A percentile compares a stretch with the other conserved stretches of the same genome.
Evolutionary conservation across 2,113 vertebrate genomes (phyloP).

Genomic region (Mungos mungo): DNA sequence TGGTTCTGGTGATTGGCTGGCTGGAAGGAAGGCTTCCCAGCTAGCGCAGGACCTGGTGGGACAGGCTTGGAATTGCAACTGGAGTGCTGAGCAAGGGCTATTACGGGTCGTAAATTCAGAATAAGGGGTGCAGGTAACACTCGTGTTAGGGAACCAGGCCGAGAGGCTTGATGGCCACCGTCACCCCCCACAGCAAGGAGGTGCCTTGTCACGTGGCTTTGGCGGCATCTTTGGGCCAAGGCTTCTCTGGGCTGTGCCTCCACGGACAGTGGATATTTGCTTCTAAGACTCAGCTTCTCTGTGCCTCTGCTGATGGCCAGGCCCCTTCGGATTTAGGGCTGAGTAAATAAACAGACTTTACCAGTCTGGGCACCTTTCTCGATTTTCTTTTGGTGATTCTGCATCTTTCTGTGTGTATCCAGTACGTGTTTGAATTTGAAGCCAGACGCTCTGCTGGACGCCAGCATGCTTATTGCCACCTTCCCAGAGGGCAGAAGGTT

Average conservation of each 20-base stretch:
- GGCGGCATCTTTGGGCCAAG: not conserved
- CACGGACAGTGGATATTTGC: not conserved
- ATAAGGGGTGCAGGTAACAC: not conserved
- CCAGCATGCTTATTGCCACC: not conserved
- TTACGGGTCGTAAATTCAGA: not conserved
- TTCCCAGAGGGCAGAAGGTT: not conserved
- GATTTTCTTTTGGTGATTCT: not conserved
- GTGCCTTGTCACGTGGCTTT: not conserved
- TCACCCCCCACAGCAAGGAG: not conserved
- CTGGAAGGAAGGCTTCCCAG: not conserved
- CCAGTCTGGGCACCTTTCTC: not conserved
- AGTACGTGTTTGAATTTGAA: not conserved
- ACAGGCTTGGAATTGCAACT: not conserved
- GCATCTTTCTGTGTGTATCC: not conserved
- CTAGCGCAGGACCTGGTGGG: not conserved
- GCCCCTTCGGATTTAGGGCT: not conserved
- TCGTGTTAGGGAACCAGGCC: not conserved
- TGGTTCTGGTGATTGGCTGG: not conserved
- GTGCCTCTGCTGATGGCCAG: not conserved
- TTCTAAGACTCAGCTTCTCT: not conserved
- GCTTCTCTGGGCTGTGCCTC: not conserved
- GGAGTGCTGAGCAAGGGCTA: not conserved
- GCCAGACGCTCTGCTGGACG: not conserved
- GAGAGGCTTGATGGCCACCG: not conserved
- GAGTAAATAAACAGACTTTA: not conserved